Conservation (phyloP, 2,113 vertebrate species). For the Chaetodon auriga region DNA sequence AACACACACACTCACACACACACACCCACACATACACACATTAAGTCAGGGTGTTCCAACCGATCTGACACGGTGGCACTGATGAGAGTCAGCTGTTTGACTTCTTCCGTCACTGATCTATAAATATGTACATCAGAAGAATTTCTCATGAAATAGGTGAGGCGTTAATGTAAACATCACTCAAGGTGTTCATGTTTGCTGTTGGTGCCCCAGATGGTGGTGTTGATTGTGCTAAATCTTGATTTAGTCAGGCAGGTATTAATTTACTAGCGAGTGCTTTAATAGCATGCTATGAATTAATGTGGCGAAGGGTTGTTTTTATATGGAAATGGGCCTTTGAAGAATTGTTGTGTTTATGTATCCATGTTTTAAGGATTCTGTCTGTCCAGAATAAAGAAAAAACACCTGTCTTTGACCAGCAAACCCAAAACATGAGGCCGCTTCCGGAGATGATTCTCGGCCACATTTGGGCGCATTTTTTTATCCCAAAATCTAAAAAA, state of each 20-base stretch:
- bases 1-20: neutral
- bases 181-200: neutral
- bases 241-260: slow-evolving; percentile 1
- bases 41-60: neutral
- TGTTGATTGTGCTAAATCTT: neutral
- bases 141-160: neutral
- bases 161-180: neutral
- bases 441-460: too few species aligned
- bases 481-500: too few species aligned
- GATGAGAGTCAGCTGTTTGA: neutral
- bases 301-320: neutral
- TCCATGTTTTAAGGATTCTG: neutral
- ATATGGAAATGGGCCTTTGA: neutral
- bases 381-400: neutral
- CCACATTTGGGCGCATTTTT: too few species aligned
- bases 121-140: slow-evolving; percentile 3
- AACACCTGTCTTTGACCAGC: too few species aligned
- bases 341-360: neutral
- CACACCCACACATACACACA: neutral
- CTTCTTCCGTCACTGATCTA: neutral
- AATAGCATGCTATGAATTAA: neutral
- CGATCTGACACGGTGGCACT: too few species aligned
- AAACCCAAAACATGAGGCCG: too few species aligned
- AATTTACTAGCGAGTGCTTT: neutral
- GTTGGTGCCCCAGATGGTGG: neutral